Evolutionary conservation across 1,140 invertebrate species (phyloP), one percentile per base, ranked within the genome.

Genomic region (Steinernema feltiae): DNA sequence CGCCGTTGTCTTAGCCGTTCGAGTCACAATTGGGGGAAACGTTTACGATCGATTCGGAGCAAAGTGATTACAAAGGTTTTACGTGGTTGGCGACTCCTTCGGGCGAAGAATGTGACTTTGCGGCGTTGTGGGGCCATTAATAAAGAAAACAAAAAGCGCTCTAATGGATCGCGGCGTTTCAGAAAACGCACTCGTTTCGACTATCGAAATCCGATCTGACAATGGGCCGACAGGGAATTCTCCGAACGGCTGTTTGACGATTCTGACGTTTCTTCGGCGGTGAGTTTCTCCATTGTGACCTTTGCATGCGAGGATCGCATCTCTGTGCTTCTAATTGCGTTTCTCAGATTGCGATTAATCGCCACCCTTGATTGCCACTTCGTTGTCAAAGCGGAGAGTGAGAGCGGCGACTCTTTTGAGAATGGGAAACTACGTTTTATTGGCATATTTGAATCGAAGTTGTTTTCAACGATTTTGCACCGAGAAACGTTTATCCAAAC

Each of bases 141-240:
- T 63, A 63, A n/a, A 27, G 12, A 63, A 15, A 27, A 63, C 53
- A 63, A 63, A 63, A 63, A 63, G 15, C 7, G 15, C 53, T 27
- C 53, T 63, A 63, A 63, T 63, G 53, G 53, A 63, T 63, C 35
- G 35, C 35, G 35, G 35, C 53, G 53, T 63, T 63, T 63, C 53
- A 63, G 53, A 27, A 27, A 41, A 18, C 18, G 53, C 53, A n/a
- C 15, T 7, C 53, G 53, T 63, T 63, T 27, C 53, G 7, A 63
- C 24, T 15, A 63, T 63, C 53, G 53, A 63, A 63, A 63, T 63
- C 53, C 53, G 53, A 63, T 63, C 53, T 63, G 53, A 63, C 53
- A 63, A 17, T 12, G 53, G 12, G 12, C 53, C 53, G 24, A 27
- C 12, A 7, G 53, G 53, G 24, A 27, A 17, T 63, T 63, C 53